A percentile compares a stretch with the other conserved stretches of the same genome.
phyloP scores from a whole-genome alignment of 1,140 invertebrate genomes.

The Zaprionus nigranus region DNA sequence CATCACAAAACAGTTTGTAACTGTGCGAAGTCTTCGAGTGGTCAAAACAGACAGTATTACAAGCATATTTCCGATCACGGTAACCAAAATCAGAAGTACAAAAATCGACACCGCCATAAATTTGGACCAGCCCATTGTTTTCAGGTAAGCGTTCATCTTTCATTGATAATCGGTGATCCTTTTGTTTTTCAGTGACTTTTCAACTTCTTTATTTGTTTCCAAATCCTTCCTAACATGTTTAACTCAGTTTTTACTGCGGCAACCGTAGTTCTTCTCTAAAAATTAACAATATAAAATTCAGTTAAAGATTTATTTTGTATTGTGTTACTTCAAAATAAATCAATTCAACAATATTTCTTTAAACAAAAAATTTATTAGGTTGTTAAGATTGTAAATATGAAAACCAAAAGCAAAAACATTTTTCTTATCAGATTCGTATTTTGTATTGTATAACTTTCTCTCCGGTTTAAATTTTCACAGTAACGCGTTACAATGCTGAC shows the following conservation, averaged over 20 bases:
- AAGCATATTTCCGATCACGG: slow-evolving; percentile 93
- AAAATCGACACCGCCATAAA: slow-evolving; percentile 82
- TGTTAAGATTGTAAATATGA: no score
- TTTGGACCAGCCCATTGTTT: slow-evolving; percentile 72
- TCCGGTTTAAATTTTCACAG: no score
- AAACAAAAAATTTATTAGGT: no score
- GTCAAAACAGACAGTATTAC: slow-evolving; percentile 96
- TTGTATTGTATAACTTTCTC: no score
- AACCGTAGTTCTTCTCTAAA: no score
- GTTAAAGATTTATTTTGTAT: neutral
- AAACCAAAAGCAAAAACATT: no score
- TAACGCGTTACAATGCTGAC: no score
- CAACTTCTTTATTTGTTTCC: slow-evolving; percentile 1
- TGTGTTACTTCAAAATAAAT: neutral
- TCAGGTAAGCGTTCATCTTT: slow-evolving; percentile 63
- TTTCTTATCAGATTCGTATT: no score
- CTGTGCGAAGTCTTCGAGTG: slow-evolving; percentile 94
- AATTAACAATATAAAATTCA: no score
- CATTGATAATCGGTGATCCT: neutral
- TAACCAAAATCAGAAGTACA: slow-evolving; percentile 87
- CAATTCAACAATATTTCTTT: no score
- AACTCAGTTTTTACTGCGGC: neutral
- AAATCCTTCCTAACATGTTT: neutral
- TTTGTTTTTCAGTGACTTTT: slow-evolving; percentile 16
- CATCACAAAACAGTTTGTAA: slow-evolving; percentile 98